Evolutionary conservation across 2,797 vertebrate species (phyloP).

Genomic region (Margarornis squamiger): DNA sequence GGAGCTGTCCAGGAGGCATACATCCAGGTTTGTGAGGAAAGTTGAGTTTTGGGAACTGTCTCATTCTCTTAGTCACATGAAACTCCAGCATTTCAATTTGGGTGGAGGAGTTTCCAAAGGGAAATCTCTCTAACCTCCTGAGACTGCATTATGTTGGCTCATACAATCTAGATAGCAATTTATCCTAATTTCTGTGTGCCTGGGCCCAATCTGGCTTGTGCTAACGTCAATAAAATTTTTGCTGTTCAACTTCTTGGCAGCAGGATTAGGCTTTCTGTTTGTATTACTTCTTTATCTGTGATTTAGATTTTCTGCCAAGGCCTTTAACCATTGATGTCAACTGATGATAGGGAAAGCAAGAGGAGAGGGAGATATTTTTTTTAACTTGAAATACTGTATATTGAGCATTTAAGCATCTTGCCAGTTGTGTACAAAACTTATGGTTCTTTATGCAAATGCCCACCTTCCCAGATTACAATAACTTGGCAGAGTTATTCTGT

Average conservation of each 20-base stretch:
- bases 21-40: not conserved
- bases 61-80: not conserved
- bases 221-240: not conserved
- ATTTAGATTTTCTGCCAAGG: conserved; percentile 16
- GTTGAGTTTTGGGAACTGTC: not conserved
- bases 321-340: not conserved
- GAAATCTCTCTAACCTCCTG: not conserved
- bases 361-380: not conserved
- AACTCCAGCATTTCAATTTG: not conserved
- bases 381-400: not conserved
- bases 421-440: not conserved
- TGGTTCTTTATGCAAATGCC: not conserved
- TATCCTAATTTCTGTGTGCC: not conserved
- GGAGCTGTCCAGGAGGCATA: not conserved
- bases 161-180: not conserved
- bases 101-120: not conserved
- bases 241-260: conserved; percentile 7
- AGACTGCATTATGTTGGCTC: not conserved
- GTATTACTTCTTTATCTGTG: conserved; percentile 3
- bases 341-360: not conserved
- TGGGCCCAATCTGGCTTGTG: not conserved
- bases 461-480: not conserved
- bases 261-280: conserved; percentile 28
- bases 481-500: not conserved
- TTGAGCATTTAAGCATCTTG: not conserved